Percentiles rank a stretch among this genome's conserved stretches.
Evolutionary conservation across 2,888 invertebrate genomes (phyloP).

Genomic region (Zele albiditarsus): DNA sequence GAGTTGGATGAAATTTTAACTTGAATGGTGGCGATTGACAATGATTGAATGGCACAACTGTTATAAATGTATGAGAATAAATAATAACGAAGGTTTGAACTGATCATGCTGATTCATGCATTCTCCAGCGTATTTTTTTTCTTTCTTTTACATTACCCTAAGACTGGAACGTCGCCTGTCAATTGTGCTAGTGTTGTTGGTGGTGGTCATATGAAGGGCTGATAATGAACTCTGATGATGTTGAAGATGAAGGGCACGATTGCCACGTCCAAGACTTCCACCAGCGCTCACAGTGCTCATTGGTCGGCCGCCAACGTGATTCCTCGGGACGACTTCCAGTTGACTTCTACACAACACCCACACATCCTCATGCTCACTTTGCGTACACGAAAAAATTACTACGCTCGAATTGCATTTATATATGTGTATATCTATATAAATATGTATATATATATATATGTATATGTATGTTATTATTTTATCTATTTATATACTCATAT

Average conservation of each 20-base stretch:
- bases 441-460: background rate
- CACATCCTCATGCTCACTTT: conserved; percentile 69
- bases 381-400: conserved; percentile 41
- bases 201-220: conserved; percentile 64
- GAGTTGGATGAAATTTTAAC: background rate
- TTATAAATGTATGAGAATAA: background rate
- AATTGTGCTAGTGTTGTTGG: conserved; percentile 63
- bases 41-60: background rate
- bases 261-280: conserved; percentile 69
- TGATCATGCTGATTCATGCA: background rate
- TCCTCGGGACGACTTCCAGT: conserved; percentile 71
- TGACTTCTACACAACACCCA: conserved; percentile 69
- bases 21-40: background rate
- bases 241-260: conserved; percentile 64
- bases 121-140: background rate
- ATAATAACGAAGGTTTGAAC: background rate
- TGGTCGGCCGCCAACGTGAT: conserved; percentile 65
- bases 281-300: conserved; percentile 69
- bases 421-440: conserved; percentile 57
- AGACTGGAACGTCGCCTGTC: conserved; percentile 73
- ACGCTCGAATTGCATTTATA: conserved; percentile 27
- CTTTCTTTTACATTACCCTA: conserved; percentile 72
- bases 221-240: conserved; percentile 69
- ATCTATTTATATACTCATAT: conserved; percentile 40
- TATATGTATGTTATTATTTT: conserved; percentile 41